Percentiles rank a stretch among this genome's conserved stretches.
Evolutionary conservation across 2,888 invertebrate species (phyloP).

Genomic region (Macrophya alboannulata): DNA sequence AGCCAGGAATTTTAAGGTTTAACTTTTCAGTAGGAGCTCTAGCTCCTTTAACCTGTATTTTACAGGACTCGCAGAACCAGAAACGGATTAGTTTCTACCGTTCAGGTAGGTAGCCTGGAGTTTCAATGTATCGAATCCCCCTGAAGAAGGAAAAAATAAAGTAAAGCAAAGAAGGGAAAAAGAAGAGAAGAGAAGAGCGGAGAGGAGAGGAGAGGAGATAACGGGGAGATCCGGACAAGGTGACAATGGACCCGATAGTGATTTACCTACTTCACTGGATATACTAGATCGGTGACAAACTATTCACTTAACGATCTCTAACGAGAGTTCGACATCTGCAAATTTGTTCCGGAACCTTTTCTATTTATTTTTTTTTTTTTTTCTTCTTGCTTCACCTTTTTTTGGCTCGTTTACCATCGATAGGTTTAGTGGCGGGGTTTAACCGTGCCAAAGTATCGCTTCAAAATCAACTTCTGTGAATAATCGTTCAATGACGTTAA

Average conservation of each 20-base stretch:
- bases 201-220: neutral
- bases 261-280: neutral
- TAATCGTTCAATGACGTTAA: constrained; percentile 78
- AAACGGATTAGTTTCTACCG: constrained; percentile 5
- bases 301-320: constrained; percentile 67
- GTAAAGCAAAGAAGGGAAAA: neutral
- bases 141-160: neutral
- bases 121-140: neutral
- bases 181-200: neutral
- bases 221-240: neutral
- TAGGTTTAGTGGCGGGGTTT: neutral
- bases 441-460: constrained; percentile 62
- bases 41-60: neutral
- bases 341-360: constrained; percentile 73
- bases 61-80: neutral
- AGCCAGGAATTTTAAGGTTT: constrained; percentile 6
- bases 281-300: constrained; percentile 66
- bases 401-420: neutral
- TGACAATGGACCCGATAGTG: neutral
- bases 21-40: neutral
- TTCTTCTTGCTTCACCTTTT: constrained; percentile 6
- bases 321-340: constrained; percentile 77
- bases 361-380: constrained; percentile 28
- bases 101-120: neutral
- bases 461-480: constrained; percentile 73